phyloP scores from a whole-genome alignment of 1,140 invertebrate genomes.

The Drosophila persimilis region DNA sequence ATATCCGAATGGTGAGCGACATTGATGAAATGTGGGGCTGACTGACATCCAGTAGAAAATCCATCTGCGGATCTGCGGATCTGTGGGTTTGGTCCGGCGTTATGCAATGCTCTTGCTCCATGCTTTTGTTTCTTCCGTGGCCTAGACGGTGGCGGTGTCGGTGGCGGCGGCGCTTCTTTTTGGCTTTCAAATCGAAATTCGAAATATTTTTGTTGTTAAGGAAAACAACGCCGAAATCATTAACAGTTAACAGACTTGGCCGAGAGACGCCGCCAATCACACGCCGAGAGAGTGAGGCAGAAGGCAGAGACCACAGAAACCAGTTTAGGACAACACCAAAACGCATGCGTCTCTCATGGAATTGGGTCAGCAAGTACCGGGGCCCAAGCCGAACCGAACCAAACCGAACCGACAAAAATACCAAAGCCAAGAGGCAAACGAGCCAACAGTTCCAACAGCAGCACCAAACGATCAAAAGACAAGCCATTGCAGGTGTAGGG shows the following conservation, averaged over 20 bases:
- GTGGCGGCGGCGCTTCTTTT: slow-evolving; percentile 61
- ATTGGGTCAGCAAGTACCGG: slow-evolving; percentile 78
- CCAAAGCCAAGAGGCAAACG: slow-evolving; percentile 47
- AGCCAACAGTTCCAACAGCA: slow-evolving; percentile 10
- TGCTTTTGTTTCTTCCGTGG: slow-evolving; percentile 9
- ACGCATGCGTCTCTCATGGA: slow-evolving; percentile 73
- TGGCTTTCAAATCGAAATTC: slow-evolving; percentile 78
- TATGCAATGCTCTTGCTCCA: slow-evolving; percentile 54
- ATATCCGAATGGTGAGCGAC: slow-evolving; percentile 40
- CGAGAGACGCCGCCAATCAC: slow-evolving; percentile 53
- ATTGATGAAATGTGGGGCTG: slow-evolving; percentile 70
- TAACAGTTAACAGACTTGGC: slow-evolving; percentile 76
- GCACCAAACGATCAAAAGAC: slow-evolving; percentile 32
- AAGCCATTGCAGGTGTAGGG: slow-evolving; percentile 60
- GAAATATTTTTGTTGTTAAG: slow-evolving; percentile 65
- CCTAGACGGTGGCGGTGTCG: slow-evolving; percentile 17
- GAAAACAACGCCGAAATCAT: slow-evolving; percentile 72
- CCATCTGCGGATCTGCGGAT: neutral
- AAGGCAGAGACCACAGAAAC: slow-evolving; percentile 49
- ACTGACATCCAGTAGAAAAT: slow-evolving; percentile 24
- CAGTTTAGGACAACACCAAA: slow-evolving; percentile 63
- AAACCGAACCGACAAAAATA: slow-evolving; percentile 39
- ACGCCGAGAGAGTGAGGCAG: slow-evolving; percentile 20
- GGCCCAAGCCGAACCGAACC: slow-evolving; percentile 5
- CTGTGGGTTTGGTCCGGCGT: slow-evolving; percentile 30